These are phyloP conservation scores for Malacosoma neustria DNA, from an alignment of 2,888 invertebrate genomes.

Conservation along the genomic window DNA sequence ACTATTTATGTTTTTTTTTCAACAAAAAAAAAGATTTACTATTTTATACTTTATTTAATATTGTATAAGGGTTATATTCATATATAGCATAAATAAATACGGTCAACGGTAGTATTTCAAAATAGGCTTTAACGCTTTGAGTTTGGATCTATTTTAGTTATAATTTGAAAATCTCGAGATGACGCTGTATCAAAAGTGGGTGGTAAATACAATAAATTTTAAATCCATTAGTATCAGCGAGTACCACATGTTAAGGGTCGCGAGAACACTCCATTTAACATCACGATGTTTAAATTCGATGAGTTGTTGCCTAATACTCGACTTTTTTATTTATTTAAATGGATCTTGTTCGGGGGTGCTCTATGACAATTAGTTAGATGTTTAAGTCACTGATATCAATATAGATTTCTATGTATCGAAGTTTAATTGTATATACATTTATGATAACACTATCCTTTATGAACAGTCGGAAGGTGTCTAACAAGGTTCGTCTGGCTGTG, in stretches of 20 bases:
- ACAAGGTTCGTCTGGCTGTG: no score
- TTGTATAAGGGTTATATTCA: no score
- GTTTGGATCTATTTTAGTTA: no score
- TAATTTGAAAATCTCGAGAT: no score
- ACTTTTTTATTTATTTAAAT: background rate
- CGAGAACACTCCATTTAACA: constrained; percentile 65
- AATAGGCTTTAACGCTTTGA: no score
- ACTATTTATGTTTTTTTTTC: constrained; percentile 3
- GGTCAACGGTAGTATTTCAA: no score
- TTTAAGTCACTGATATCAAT: no score
- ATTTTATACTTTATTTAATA: background rate
- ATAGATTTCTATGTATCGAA: no score
- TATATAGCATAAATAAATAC: no score
- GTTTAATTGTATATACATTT: no score
- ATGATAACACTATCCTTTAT: no score
- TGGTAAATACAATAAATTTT: constrained; percentile 66
- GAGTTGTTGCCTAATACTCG: constrained; percentile 47
- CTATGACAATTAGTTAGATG: background rate
- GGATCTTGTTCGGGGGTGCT: background rate
- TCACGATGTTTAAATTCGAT: constrained; percentile 69
- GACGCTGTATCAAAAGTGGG: constrained; percentile 41
- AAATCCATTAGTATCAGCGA: constrained; percentile 66
- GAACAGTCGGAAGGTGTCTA: no score
- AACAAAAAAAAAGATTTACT: background rate
- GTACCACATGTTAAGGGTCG: constrained; percentile 65